Evolutionary conservation across 2,113 vertebrate genomes (phyloP), one percentile per base, ranked within the genome.

Genomic region (Mormoops blainvillei): DNA sequence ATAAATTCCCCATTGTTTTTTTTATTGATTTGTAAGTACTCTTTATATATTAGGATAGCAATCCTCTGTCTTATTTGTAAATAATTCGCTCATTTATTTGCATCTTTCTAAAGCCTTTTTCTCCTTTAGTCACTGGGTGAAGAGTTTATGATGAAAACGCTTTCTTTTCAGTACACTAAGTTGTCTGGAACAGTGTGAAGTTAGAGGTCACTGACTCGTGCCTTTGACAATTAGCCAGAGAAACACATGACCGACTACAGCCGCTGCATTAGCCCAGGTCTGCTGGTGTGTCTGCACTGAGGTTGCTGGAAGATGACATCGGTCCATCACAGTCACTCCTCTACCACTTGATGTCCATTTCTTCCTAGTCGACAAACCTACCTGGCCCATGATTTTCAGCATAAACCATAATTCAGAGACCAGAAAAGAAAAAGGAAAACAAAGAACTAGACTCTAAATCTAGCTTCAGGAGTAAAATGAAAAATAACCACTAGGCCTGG

Each of bases 1-100:
- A 76, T 65, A 63, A 68, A 38, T 93, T 20, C 77, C 50, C 38
- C n/a, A 84, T 54, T 94, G 93, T 87, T 70, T 93, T 88, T 88
- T 70, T 87, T 45, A 94, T 28, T 91, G 58, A 95, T 54, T 81
- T 65, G 1, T 70, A 84, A 95, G 43, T 48, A 7, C 20, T 89
- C 52, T 88, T 91, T 86, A 52, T n/a, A 76, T 74, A 67, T 89
- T 13, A 91, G 90, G 58, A 45, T 80, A 77, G 4, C 50, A 76
- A 85, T 10, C 26, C 61, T 63, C 20, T 48, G 33, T 65, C 15
- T 43, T 22, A 87, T 14, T 58, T 85, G 48, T 33, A 87, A 82
- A 92, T 50, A 74, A 58, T 67, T 83, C 54, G 36, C 43, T 86
- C 33, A 86, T 28, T 58, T 81, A 38, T 22, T 93, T 67, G 48